These are phyloP conservation scores for Aphelinus certus DNA, from an alignment of 1,140 invertebrate genomes.

Conservation along the genomic window DNA sequence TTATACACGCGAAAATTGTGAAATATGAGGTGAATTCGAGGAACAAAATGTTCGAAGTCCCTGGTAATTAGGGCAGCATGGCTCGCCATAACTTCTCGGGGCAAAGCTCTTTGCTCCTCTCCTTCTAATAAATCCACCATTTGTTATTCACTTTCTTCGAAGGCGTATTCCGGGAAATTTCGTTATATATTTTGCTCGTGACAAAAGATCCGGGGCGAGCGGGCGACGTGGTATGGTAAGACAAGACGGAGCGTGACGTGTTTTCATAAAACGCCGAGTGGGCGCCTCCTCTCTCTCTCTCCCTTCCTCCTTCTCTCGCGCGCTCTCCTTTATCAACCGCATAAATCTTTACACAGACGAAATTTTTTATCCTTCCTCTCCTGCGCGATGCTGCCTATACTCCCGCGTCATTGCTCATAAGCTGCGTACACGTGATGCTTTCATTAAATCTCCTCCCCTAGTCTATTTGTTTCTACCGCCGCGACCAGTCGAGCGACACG, in stretches of 20 bases:
- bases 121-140: conserved; percentile 25
- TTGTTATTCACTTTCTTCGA: conserved; percentile 30
- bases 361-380: conserved; percentile 3
- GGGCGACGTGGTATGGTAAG: conserved; percentile 7
- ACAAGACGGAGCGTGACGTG: conserved; percentile 39
- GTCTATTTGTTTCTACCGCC: not conserved
- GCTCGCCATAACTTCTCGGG: too few species aligned
- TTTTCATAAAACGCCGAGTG: conserved; percentile 32
- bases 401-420: not conserved
- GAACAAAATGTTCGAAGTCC: too few species aligned
- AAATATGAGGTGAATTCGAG: too few species aligned
- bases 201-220: conserved; percentile 21
- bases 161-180: not conserved
- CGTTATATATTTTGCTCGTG: conserved; percentile 29
- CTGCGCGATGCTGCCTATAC: not conserved
- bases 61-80: too few species aligned
- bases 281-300: not conserved
- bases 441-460: conserved; percentile 7
- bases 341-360: conserved; percentile 34
- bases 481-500: conserved; percentile 2
- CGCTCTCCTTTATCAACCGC: conserved; percentile 22
- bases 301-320: not conserved
- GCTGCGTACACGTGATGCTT: not conserved
- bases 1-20: too few species aligned
- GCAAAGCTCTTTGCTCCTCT: too few species aligned